Evolutionary conservation across 2,888 invertebrate genomes (phyloP), one percentile per base, ranked within the genome.

Genomic region (Synanthedon vespiformis): DNA sequence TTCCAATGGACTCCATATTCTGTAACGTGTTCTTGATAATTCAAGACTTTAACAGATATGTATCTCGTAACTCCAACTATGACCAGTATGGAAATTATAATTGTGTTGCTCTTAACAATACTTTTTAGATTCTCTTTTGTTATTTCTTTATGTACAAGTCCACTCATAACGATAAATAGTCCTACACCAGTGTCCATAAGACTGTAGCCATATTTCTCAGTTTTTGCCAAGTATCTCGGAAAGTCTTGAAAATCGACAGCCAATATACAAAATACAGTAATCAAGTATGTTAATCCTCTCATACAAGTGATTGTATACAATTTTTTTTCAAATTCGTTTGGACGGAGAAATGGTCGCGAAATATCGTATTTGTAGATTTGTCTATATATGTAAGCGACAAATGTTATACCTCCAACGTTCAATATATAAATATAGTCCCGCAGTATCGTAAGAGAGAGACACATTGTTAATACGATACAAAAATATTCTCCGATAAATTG

Each of bases 1-100:
- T 99, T 99, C 95, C 98, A 97, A 76, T 99, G 98, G 0, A 93
- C 89, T 0, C 99, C 99, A 87, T 99, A 99, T 75, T 99, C 99
- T 0, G 94, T 91, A 0, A 94, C 90, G 74, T 96, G 95, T 65
- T 94, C 93, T 54, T 95, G 94, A 75, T 99, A 99, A 60, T 94
- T 90, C 1, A 93, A 80, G 48, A 90, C 73, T 64, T 90, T 90
- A 0, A 93, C 72, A 13, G 88, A 74, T 3, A 92, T 52, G 59
- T 89, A 91, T 56, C 95, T 88, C 0, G 81, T 82, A 1, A 90
- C 56, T 0, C 95, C 95, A 48, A 95, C 74, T 0, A 90, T 51
- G 16, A 92, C 11, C 49, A 88, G 64, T 50, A 83, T 63, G 1
- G 61, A 49, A 49, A 81, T 57, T 54, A 83, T 75, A 61, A 82